Evolutionary conservation across 1,140 invertebrate species (phyloP), one percentile per base, ranked within the genome.

Genomic region (Leucophenga varia): DNA sequence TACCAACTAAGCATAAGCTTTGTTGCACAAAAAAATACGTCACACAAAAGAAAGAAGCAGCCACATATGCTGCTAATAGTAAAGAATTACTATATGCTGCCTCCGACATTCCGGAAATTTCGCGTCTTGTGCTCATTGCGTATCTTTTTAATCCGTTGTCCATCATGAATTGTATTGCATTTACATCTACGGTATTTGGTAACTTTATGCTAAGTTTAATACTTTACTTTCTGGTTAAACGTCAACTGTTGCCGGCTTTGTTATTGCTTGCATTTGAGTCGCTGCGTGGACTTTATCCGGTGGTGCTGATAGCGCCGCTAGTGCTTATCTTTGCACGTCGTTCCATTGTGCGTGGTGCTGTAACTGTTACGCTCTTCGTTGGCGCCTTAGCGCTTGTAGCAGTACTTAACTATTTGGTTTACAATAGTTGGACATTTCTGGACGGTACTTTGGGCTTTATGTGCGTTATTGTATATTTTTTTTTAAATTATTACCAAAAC

Each of bases 81-180:
- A 76, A 77, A 41, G 72, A 80, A 32, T 35, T 88, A 57, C 74
- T 87, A 32, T 72, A 88, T 13, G 79, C 72, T 48, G 73, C 77
- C 10, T 56, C 74, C 2, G 81, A 87, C 54, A 72, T 82, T 21
- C 57, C 75, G 30, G 77, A 78, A 49, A 78, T 82, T 30, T 79
- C 85, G 4, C 73, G 86, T 30, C 87, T 87, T 67, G 87, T 92
- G 0, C 74, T 85, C 52, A 83, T 86, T 44, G 87, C 89, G 1
- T 96, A 95, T 79, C 79, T 97, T 8, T 90, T 97, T 51, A 97
- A 96, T 79, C 96, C 96, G 0, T 93, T 93, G 67, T 87, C 87
- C 22, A 82, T 98, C 35, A 77, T 93, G 12, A 92, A 89, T 54
- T 98, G 94, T 79, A 84, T 90, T n/a, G 92, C 87, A 22, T 84